phyloP scores from a whole-genome alignment of 2,888 invertebrate genomes.

The Portevinia maculata region DNA sequence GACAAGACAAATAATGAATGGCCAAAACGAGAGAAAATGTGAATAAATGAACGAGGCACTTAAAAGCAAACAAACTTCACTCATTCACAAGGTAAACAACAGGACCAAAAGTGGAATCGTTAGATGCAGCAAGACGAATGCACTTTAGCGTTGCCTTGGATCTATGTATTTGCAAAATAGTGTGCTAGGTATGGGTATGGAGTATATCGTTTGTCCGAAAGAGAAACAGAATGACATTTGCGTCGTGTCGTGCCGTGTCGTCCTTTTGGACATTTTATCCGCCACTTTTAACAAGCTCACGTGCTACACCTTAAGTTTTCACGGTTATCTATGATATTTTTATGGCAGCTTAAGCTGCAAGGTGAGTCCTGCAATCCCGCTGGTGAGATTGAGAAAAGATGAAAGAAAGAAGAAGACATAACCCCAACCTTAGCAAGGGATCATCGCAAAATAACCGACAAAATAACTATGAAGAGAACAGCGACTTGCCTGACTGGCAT shows the following conservation, averaged over 20 bases:
- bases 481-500: background rate
- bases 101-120: conserved; percentile 5
- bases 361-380: conserved; percentile 15
- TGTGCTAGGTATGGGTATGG: too few species aligned
- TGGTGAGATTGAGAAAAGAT: conserved; percentile 27
- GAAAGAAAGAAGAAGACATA: background rate
- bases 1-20: conserved; percentile 71
- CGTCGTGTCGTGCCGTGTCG: too few species aligned
- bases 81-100: conserved; percentile 46
- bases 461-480: conserved; percentile 35
- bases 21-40: conserved; percentile 65
- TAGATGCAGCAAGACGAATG: conserved; percentile 24
- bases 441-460: conserved; percentile 40
- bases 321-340: conserved; percentile 63
- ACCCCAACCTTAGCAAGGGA: conserved; percentile 19
- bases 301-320: conserved; percentile 58
- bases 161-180: conserved; percentile 29
- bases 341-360: conserved; percentile 52
- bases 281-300: conserved; percentile 55
- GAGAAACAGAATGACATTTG: conserved; percentile 48
- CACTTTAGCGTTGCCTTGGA: conserved; percentile 26
- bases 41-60: conserved; percentile 72
- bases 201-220: conserved; percentile 40
- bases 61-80: conserved; percentile 67
- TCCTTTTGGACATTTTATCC: conserved; percentile 58